Percentiles rank a stretch among this genome's conserved stretches.
phyloP scores from a whole-genome alignment of 1,140 invertebrate genomes.

The Lordiphosa mommai region DNA sequence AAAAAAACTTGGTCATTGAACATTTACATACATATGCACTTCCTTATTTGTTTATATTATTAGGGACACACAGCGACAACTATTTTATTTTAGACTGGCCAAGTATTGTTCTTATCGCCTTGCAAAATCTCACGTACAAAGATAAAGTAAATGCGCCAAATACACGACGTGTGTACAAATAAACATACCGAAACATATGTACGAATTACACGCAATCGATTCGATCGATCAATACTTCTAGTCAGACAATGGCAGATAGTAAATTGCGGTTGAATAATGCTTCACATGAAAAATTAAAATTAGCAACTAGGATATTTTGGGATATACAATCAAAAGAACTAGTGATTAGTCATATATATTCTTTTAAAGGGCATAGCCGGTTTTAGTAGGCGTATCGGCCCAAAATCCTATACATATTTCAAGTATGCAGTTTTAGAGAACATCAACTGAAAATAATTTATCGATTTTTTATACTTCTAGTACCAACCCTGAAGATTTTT shows the following conservation, averaged over 20 bases:
- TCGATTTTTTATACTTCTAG: too few species aligned
- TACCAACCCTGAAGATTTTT: too few species aligned
- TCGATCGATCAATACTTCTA: neutral
- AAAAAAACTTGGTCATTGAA: constrained; percentile 29
- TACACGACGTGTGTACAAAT: neutral
- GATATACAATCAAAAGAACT: too few species aligned
- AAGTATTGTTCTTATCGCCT: constrained; percentile 21
- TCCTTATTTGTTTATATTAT: constrained; percentile 38
- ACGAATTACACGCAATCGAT: neutral
- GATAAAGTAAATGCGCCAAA: constrained; percentile 28
- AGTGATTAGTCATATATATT: too few species aligned
- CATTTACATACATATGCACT: too few species aligned
- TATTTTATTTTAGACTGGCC: constrained; percentile 14
- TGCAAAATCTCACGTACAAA: constrained; percentile 42
- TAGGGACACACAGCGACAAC: constrained; percentile 13
- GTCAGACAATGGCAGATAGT: constrained; percentile 1
- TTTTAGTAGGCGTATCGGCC: too few species aligned
- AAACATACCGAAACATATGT: neutral
- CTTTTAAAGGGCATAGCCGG: too few species aligned
- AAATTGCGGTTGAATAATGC: neutral
- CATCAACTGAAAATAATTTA: too few species aligned
- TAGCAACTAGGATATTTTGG: neutral
- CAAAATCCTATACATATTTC: too few species aligned
- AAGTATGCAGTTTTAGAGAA: too few species aligned
- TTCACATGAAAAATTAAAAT: neutral